These are phyloP conservation scores for Peromyscus aztecus DNA, from an alignment of 2,797 vertebrate species.

Conservation along the genomic window DNA sequence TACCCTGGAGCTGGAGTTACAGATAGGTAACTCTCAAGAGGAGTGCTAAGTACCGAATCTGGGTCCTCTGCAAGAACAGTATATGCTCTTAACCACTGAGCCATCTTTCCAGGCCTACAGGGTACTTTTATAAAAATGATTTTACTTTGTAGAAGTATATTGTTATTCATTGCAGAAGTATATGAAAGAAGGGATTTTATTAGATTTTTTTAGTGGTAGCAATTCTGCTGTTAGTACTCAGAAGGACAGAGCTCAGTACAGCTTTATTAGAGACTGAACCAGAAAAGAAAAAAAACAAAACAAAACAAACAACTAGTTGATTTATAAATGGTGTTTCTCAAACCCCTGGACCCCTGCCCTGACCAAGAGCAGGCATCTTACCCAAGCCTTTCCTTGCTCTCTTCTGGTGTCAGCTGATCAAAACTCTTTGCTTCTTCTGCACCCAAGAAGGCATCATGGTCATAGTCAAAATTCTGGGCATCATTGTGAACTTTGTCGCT, in stretches of 20 bases:
- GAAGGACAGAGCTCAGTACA: conserved; percentile 45
- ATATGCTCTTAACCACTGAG: background rate
- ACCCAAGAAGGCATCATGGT: conserved; percentile 98
- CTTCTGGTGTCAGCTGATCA: conserved; percentile 97
- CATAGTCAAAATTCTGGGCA: conserved; percentile 95
- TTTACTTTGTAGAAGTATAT: conserved; percentile 69
- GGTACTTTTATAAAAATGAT: conserved; percentile 45
- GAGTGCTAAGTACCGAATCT: background rate
- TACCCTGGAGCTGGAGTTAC: background rate
- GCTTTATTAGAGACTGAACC: conserved; percentile 50
- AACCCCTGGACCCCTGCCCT: background rate
- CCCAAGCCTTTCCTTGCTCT: conserved; percentile 98
- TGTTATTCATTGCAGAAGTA: conserved; percentile 40
- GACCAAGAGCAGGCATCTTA: conserved; percentile 80
- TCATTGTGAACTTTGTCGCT: conserved; percentile 95
- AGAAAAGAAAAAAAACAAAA: conserved; percentile 6
- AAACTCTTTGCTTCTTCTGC: conserved; percentile 98
- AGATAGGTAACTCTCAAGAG: background rate
- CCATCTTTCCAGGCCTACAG: background rate
- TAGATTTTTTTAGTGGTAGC: conserved; percentile 59
- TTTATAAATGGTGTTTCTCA: conserved; percentile 32
- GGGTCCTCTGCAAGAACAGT: background rate
- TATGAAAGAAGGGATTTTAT: conserved; percentile 58
- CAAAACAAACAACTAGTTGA: background rate
- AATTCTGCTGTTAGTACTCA: conserved; percentile 69